Evolutionary conservation across 2,797 vertebrate species (phyloP).

Genomic region (Chaetophractus vellerosus): DNA sequence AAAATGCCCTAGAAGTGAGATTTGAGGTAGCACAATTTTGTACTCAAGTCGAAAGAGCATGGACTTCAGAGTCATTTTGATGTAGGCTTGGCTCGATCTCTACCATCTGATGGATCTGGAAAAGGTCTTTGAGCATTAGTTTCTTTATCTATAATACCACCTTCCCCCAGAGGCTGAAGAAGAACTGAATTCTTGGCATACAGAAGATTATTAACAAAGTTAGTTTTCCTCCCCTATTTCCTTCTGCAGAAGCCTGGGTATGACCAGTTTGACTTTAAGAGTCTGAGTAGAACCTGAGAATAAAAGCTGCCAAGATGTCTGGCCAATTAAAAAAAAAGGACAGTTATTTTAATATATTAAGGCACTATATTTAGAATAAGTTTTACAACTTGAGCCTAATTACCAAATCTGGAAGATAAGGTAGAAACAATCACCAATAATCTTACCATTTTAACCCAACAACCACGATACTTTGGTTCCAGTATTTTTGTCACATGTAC

Average conservation of each 20-base stretch:
- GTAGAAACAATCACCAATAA: neutral
- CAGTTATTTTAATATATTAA: constrained; percentile 21
- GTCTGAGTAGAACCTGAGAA: neutral
- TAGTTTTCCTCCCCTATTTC: neutral
- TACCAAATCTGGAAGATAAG: constrained; percentile 28
- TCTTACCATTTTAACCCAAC: neutral
- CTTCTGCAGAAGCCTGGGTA: neutral
- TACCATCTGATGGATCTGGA: neutral
- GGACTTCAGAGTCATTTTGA: neutral
- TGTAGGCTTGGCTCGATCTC: neutral
- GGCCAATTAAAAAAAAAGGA: neutral
- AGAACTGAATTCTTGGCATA: neutral
- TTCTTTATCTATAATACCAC: neutral
- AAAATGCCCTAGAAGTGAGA: neutral
- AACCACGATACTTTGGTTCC: neutral
- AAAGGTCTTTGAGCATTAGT: neutral
- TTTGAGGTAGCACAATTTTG: fast-evolving
- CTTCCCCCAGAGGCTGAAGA: neutral
- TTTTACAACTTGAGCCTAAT: neutral
- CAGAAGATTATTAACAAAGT: neutral
- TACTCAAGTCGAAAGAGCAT: neutral
- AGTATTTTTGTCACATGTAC: neutral
- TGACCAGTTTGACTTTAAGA: neutral
- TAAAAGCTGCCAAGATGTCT: neutral
- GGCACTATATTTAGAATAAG: neutral